Evolutionary conservation across 2,113 vertebrate species (phyloP).

Genomic region (Colaptes auratus): DNA sequence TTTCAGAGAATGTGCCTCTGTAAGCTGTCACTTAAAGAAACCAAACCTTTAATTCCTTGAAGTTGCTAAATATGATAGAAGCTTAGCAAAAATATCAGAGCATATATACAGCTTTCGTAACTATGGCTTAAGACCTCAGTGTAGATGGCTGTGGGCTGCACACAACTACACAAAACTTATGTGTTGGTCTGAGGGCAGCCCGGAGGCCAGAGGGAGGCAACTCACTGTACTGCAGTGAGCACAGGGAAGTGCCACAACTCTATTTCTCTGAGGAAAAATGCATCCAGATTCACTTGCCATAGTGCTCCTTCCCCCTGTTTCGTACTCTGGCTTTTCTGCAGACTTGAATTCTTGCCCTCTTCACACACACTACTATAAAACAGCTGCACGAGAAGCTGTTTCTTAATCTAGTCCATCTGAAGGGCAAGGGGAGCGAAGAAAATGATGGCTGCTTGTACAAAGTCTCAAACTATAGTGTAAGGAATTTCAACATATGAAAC

Average conservation of each 20-base stretch:
- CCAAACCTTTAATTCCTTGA: background rate
- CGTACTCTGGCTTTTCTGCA: background rate
- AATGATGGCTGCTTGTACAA: background rate
- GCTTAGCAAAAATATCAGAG: background rate
- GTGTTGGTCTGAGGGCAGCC: background rate
- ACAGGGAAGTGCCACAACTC: background rate
- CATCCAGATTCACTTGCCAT: background rate
- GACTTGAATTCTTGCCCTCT: background rate
- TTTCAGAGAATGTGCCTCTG: background rate
- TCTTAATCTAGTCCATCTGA: background rate
- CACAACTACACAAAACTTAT: background rate
- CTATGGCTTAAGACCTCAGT: background rate
- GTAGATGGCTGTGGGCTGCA: background rate
- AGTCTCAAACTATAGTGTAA: background rate
- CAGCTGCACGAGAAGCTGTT: background rate
- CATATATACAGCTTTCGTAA: background rate
- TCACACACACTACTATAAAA: background rate
- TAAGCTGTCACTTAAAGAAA: background rate
- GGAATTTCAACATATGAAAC: background rate
- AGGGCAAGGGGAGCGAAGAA: background rate
- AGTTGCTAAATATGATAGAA: background rate
- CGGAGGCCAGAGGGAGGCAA: background rate
- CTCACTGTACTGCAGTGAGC: background rate
- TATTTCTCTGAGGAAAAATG: background rate
- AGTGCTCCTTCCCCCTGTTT: background rate